A percentile compares a stretch with the other conserved stretches of the same genome.
phyloP scores from a whole-genome alignment of 2,888 invertebrate genomes.

The Lasioglossum oenotherae region DNA sequence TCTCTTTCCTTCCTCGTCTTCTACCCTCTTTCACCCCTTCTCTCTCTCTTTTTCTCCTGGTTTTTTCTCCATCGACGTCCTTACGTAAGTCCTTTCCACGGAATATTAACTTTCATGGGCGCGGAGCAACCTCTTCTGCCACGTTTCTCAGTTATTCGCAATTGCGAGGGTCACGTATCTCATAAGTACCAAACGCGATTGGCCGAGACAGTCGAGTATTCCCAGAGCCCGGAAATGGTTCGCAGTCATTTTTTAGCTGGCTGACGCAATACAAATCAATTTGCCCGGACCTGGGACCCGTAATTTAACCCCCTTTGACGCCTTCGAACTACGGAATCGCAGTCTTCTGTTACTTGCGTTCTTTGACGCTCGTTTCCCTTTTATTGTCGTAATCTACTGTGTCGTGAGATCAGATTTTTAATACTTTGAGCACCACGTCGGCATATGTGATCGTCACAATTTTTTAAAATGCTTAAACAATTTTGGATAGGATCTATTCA shows the following conservation, averaged over 20 bases:
- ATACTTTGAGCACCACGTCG: neutral
- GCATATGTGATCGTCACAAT: too few relatives aligned
- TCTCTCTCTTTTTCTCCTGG: constrained; percentile 37
- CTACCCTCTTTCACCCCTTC: constrained; percentile 31
- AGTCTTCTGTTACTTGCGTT: neutral
- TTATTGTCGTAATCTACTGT: neutral
- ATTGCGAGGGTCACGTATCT: constrained; percentile 61
- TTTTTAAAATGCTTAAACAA: too few relatives aligned
- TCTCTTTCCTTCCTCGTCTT: constrained; percentile 38
- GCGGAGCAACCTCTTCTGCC: constrained; percentile 47
- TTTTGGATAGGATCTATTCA: too few relatives aligned
- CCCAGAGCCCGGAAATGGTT: neutral
- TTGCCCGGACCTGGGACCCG: neutral
- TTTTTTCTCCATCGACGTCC: constrained; percentile 47
- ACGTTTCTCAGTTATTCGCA: constrained; percentile 36
- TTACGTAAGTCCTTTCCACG: constrained; percentile 70
- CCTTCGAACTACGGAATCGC: neutral
- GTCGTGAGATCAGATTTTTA: neutral
- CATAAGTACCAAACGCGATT: constrained; percentile 54
- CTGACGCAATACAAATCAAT: constrained; percentile 40
- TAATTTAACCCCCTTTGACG: neutral
- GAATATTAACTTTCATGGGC: constrained; percentile 76
- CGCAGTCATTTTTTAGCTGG: constrained; percentile 34
- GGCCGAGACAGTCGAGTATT: constrained; percentile 43
- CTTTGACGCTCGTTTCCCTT: neutral